Evolutionary conservation across 2,113 vertebrate species (phyloP), one percentile per base, ranked within the genome.

Genomic region (Mungos mungo): DNA sequence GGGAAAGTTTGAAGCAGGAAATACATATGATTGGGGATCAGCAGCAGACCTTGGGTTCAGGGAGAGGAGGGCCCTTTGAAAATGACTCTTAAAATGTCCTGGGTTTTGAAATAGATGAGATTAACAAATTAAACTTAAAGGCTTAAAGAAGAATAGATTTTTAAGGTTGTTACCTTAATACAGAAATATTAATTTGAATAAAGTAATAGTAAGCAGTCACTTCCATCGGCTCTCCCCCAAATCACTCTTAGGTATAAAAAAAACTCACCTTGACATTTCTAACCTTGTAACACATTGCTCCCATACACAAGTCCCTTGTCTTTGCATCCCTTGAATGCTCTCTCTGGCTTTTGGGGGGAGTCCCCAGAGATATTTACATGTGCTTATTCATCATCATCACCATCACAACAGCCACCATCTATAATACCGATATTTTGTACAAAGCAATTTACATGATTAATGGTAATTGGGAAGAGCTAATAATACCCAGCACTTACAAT

Each of bases 381-480:
- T 88, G 54, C 57, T 65, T 47, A 65, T 16, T 76, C 79, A 60
- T 69, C 23, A 19, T 72, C 74, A 60, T 69, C 47, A 86, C 29
- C 45, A 33, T 69, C 65, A 74, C 16, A 66, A 76, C 66, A 81
- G 89, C 35, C 21, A 72, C 68, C 66, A 66, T 74, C 76, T 54
- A 18, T 57, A 23, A 57, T 29, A 72, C 47, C n/a, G 57, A 16
- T 68, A 66, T 76, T 82, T 83, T 74, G 66, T 74, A 88, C 57
- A 57, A 93, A 88, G 76, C 54, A 88, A 33, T 82, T 68, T 81
- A 81, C 57, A 57, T 93, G 90, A 66, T 88, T 54, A 82, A 83
- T 12, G 27, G 33, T 71, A 86, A 71, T 5, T 79, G 45, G 66
- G 29, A 76, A 88, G n/a, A 54, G n/a, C 89, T 76, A 93, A 66